These are phyloP conservation scores for Hedychridium roseum DNA, from an alignment of 2,888 invertebrate genomes.

Conservation along the genomic window DNA sequence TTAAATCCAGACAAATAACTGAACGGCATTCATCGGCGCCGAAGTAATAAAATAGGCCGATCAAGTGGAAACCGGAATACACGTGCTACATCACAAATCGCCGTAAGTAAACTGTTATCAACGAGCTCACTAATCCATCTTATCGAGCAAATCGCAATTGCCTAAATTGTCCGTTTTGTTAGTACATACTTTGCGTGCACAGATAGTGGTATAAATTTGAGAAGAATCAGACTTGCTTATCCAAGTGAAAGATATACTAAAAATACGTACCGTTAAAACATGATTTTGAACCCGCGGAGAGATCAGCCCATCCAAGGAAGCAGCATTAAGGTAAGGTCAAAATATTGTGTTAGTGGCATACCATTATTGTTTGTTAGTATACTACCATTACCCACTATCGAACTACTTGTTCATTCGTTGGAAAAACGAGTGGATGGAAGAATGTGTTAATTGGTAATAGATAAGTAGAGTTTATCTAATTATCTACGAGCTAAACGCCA, in stretches of 20 bases:
- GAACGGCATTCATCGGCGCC: no score
- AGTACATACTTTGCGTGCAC: no score
- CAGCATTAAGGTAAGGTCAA: constrained; percentile 41
- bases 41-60: no score
- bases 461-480: no score
- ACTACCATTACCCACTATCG: not conserved
- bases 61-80: no score
- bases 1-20: constrained; percentile 4
- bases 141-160: constrained; percentile 23
- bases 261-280: constrained; percentile 37
- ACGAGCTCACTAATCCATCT: constrained; percentile 13
- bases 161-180: no score
- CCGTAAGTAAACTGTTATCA: no score
- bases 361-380: not conserved
- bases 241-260: constrained; percentile 6
- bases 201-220: no score
- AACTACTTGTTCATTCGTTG: not conserved
- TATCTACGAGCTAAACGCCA: no score
- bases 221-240: not conserved
- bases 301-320: constrained; percentile 36
- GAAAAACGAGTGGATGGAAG: constrained; percentile 1
- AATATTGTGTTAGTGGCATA: constrained; percentile 22
- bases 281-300: constrained; percentile 11
- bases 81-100: no score
- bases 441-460: constrained; percentile 5